These are phyloP conservation scores for Monochamus alternatus DNA, from an alignment of 2,888 invertebrate genomes.

Conservation along the genomic window DNA sequence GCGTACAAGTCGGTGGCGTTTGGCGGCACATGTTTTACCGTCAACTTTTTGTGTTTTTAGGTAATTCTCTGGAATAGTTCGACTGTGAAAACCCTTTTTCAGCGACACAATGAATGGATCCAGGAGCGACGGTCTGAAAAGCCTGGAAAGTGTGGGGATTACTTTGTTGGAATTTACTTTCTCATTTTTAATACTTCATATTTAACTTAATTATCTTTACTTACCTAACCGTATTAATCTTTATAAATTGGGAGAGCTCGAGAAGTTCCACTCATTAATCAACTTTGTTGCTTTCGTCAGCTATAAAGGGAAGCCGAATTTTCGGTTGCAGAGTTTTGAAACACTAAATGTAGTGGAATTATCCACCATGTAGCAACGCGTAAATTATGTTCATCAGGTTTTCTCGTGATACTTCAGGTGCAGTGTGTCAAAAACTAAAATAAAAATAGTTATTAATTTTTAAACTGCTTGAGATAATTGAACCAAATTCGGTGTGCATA, in stretches of 20 bases:
- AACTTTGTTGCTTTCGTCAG: background rate
- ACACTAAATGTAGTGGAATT: too few species aligned
- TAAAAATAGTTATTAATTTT: too few species aligned
- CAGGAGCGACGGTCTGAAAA: background rate
- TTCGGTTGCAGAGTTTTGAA: background rate
- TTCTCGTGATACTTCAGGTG: too few species aligned
- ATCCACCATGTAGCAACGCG: too few species aligned
- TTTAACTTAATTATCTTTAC: constrained; percentile 20
- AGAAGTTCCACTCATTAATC: constrained; percentile 7
- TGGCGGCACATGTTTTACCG: constrained; percentile 35
- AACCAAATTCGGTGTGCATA: too few species aligned
- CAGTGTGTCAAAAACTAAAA: too few species aligned
- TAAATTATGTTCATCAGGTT: too few species aligned
- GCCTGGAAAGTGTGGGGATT: background rate
- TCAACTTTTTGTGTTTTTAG: constrained; percentile 31
- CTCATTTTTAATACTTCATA: constrained; percentile 18
- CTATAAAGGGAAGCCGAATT: background rate
- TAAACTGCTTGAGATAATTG: too few species aligned
- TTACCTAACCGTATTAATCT: constrained; percentile 23
- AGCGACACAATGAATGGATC: constrained; percentile 20
- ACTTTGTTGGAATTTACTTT: constrained; percentile 12
- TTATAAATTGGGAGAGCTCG: constrained; percentile 1
- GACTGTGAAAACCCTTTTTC: constrained; percentile 39
- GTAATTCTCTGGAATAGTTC: constrained; percentile 38
- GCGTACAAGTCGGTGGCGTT: constrained; percentile 22